Base-by-base conservation (phyloP, 1,140 invertebrate genomes). In the Hylaeus anthracinus region DNA sequence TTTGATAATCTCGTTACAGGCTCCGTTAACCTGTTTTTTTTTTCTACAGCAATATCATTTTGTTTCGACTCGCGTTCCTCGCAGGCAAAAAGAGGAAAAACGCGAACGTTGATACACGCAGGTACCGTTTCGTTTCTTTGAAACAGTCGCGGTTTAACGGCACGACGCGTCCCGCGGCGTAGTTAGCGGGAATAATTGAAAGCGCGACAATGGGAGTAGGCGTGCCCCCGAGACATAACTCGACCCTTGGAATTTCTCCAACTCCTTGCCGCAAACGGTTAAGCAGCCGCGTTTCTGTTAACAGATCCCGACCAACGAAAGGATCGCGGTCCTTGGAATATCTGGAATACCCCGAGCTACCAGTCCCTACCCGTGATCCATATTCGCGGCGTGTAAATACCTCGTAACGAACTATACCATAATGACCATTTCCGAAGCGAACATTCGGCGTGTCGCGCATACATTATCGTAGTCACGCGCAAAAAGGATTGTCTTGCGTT, bases 1-100 rank as follows among this genome's bases (percentile, higher is more conserved):
- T 76, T 89, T 86, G 88, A 88, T 73, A 84, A 83, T 75, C 82
- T 76, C 81, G 84, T 89, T 89, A 88, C 86, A 83, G 74, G 87
- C 87, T 88, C 83, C 82, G 89, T 89, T 89, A 86, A 83, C 77
- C 78, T 79, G 66, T 88, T 88, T 74, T 69, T 72, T 48, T 6
- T 48, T 48, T 48, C 8, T 48, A 65, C 63, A 58, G 2, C 69
- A 64, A 63, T 41, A 65, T 51, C 70, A 39, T 43, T 63, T 55
- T 9, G 56, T 39, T 37, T 51, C 3, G 26, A 26, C 26, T 26
- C 10, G 9, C 9, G 53, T 51, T 37, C 26, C n/a, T 69, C 53
- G 41, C 69, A 70, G 14, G 41, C 69, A 70, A 8, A 4, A 26
- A 26, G 12, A 14, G 41, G 26, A 6, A 37, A 43, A 41, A 26